Base-by-base conservation (phyloP, 2,888 invertebrate species). In the Andrena chrysosceles region DNA sequence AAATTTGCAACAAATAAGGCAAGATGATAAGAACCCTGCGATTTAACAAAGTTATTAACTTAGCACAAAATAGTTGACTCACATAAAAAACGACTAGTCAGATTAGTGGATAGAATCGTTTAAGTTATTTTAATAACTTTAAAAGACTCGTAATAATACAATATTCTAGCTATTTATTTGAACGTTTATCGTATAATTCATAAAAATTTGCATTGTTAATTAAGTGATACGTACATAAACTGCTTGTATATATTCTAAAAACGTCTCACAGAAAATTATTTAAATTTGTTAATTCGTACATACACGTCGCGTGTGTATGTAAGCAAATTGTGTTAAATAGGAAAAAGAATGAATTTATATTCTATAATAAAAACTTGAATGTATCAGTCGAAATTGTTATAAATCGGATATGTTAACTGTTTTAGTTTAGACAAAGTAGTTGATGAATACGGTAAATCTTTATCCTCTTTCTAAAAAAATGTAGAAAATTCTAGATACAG, bases 341-440 rank as follows among this genome's bases (percentile, higher is more conserved):
- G 52, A 66, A 56, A 77, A 70, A 67, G 7, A 60, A 48, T 26
- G 52, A 76, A 54, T 42, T n/a, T 75, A 20, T 52, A 13, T 75
- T 60, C 31, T 69, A 52, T 42, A 31, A 62, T 72, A 60, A 62
- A 56, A 52, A 26, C 23, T 67, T 48, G 54, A 63, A 33, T 77
- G 26, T 60, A 23, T 35, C 52, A 76, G 42, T 66, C 54, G 48
- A 77, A 35, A 35, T 20, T 64, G 62, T 20, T 64, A 26, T 68
- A 82, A 83, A 54, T 54, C 54, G 60, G 72, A 80, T 80, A 83
- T 83, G 70, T 74, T 42, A 74, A 54, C 6, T 76, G 54, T 42
- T 52, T 68, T 70, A 68, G 76, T 69, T 2, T 20, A 54, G 66
- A 42, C 29, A 75, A 42, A 71, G 71, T 79, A 66, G 23, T 67